Percentiles rank a stretch among this genome's conserved stretches.
phyloP scores from a whole-genome alignment of 2,113 vertebrate species.

The Polypterus bichir region DNA sequence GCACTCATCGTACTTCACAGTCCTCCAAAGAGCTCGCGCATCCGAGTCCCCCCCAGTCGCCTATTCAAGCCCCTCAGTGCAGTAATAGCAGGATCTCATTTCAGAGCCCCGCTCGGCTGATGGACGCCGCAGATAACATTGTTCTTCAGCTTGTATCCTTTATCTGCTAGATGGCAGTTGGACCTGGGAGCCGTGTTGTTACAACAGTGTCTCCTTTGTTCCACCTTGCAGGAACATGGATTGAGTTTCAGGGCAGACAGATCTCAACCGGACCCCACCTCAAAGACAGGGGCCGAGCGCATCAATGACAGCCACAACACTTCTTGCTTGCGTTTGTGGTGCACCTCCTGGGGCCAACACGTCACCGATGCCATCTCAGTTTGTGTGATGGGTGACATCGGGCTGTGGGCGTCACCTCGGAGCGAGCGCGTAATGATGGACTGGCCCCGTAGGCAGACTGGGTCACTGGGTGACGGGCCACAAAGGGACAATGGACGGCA shows the following conservation, averaged over 20 bases:
- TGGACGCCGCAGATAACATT: constrained; percentile 41
- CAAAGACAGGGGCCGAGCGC: too few relatives aligned
- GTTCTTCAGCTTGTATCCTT: constrained; percentile 42
- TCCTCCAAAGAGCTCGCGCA: constrained; percentile 16
- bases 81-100: constrained; percentile 34
- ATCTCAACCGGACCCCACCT: not conserved
- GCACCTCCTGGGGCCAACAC: too few relatives aligned
- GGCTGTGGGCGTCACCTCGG: too few relatives aligned
- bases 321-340: too few relatives aligned
- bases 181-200: constrained; percentile 29
- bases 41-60: constrained; percentile 23
- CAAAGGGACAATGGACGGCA: too few relatives aligned
- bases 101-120: constrained; percentile 24
- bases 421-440: too few relatives aligned
- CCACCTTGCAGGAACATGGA: constrained; percentile 31
- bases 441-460: too few relatives aligned
- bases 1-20: constrained; percentile 19
- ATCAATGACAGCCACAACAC: too few relatives aligned
- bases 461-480: too few relatives aligned
- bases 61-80: constrained; percentile 20
- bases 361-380: too few relatives aligned
- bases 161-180: constrained; percentile 34
- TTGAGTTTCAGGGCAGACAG: constrained; percentile 26
- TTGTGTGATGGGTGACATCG: too few relatives aligned
- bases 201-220: constrained; percentile 33